Evolutionary conservation across 2,113 vertebrate species (phyloP).

Genomic region (Tragelaphus strepsiceros): DNA sequence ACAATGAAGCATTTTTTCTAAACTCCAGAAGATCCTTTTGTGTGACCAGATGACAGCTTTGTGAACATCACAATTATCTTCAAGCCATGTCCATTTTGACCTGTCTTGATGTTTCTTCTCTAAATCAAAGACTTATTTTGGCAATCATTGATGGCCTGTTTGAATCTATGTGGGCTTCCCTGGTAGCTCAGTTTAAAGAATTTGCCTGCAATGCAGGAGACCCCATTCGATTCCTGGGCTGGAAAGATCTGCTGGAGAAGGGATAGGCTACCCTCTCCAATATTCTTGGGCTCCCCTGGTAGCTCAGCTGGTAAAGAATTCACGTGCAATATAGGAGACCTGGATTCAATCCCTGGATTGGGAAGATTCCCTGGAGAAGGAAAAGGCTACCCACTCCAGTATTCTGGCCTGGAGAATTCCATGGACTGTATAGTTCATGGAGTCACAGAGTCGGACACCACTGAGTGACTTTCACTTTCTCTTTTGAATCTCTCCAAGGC

Average conservation of each 20-base stretch:
- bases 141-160: not conserved
- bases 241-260: not conserved
- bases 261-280: not conserved
- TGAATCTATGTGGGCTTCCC: not conserved
- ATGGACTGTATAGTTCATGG: not conserved
- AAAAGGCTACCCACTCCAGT: not conserved
- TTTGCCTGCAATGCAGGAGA: accelerated
- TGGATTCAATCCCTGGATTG: not conserved
- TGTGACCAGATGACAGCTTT: not conserved
- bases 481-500: not conserved
- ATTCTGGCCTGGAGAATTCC: not conserved
- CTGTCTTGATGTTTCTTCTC: not conserved
- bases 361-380: not conserved
- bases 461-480: not conserved
- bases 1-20: not conserved
- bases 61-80: not conserved
- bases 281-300: not conserved
- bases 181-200: not conserved
- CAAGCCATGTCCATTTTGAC: not conserved
- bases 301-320: not conserved
- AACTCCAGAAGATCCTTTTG: not conserved
- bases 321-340: not conserved
- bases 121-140: not conserved
- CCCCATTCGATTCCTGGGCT: not conserved
- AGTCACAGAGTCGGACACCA: too few species aligned